Conservation (phyloP, 2,113 vertebrate genomes). For the Baryphthengus martii region DNA sequence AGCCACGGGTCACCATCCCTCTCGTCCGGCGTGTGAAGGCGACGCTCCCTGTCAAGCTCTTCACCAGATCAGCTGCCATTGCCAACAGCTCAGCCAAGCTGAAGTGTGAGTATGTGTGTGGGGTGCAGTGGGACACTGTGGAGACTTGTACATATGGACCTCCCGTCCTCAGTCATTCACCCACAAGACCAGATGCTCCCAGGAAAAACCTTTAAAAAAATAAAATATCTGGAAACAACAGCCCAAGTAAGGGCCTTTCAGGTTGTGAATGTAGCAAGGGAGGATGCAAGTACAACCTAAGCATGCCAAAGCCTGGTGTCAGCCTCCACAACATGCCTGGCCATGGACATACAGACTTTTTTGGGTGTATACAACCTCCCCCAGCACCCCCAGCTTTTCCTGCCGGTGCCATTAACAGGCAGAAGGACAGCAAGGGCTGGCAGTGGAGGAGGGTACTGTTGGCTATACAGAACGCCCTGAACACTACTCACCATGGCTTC, state of each 20-base stretch:
- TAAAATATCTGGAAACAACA: rapidly evolving
- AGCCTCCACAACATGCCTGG: neutral
- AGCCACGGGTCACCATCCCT: constrained; percentile 85
- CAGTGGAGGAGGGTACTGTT: neutral
- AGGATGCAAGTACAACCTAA: neutral
- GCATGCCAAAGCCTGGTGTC: rapidly evolving
- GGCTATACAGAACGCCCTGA: neutral
- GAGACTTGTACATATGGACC: rapidly evolving
- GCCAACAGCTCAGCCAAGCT: constrained; percentile 80
- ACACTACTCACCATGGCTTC: rapidly evolving
- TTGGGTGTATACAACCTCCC: rapidly evolving
- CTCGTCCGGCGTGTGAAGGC: constrained; percentile 87
- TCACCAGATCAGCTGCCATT: constrained; percentile 77
- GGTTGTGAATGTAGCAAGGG: neutral
- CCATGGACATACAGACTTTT: rapidly evolving
- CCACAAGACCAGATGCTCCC: neutral
- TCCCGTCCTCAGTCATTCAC: neutral
- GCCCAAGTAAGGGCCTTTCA: neutral
- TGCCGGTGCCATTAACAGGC: rapidly evolving
- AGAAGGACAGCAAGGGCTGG: neutral
- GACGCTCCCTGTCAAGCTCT: constrained; percentile 85
- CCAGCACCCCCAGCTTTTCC: neutral
- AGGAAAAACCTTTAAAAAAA: neutral
- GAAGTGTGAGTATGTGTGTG: constrained; percentile 75
- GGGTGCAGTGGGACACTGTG: rapidly evolving